A percentile compares a stretch with the other conserved stretches of the same genome.
Conservation (phyloP, 2,113 vertebrate species). For the Dipodomys ordii region DNA sequence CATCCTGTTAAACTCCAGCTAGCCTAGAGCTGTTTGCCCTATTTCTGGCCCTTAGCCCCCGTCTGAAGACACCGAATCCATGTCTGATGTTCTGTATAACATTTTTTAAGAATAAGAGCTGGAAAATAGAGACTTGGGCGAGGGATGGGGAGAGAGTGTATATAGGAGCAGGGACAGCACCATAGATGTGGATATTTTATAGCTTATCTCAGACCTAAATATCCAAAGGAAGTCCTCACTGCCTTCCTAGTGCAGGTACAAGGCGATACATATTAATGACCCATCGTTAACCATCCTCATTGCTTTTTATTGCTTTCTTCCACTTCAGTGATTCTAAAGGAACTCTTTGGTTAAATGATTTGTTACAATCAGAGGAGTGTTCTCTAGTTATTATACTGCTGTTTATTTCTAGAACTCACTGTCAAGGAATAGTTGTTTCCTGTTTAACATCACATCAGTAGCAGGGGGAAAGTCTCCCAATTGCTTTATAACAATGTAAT, state of each 20-base stretch:
- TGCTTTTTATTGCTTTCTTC: slow-evolving; percentile 45
- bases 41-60: not conserved
- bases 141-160: not conserved
- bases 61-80: not conserved
- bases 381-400: slow-evolving; percentile 1
- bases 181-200: not conserved
- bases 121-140: not conserved
- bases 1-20: slow-evolving; percentile 30
- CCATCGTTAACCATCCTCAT: slow-evolving; percentile 28
- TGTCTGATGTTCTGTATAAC: not conserved
- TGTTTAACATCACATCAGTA: slow-evolving; percentile 13
- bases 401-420: slow-evolving; percentile 49
- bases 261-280: slow-evolving; percentile 4
- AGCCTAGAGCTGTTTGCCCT: not conserved
- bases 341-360: slow-evolving; percentile 51
- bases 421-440: not conserved
- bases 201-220: slow-evolving; percentile 44
- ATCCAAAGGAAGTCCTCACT: slow-evolving; percentile 56
- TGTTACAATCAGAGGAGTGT: not conserved
- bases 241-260: slow-evolving; percentile 60
- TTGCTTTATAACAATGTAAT: not conserved
- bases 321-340: slow-evolving; percentile 23
- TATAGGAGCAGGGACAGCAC: not conserved
- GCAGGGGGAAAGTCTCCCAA: slow-evolving; percentile 29
- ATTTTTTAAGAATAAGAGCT: slow-evolving; percentile 22